Percentiles rank a stretch among this genome's conserved stretches.
Conservation (phyloP, 1,140 invertebrate genomes). For the Homalodisca vitripennis region DNA sequence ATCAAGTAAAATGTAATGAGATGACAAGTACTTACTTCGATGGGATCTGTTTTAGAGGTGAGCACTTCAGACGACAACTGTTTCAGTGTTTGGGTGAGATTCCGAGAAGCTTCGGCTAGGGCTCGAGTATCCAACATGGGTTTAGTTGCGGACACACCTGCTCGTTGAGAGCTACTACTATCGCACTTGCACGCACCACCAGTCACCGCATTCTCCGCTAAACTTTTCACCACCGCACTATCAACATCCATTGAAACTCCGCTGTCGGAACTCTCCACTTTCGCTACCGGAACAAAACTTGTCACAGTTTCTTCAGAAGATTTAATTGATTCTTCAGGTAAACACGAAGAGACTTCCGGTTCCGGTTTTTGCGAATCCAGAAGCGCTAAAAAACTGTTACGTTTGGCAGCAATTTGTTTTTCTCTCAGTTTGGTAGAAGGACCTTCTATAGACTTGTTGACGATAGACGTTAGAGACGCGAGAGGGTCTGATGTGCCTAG, state of each 20-base stretch:
- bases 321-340: neutral
- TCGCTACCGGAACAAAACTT: neutral
- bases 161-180: slow-evolving; percentile 39
- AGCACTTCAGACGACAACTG: slow-evolving; percentile 87
- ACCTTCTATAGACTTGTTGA: slow-evolving; percentile 32
- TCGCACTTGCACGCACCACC: slow-evolving; percentile 34
- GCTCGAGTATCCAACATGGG: slow-evolving; percentile 67
- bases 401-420: neutral
- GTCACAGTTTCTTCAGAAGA: neutral
- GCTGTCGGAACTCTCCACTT: neutral
- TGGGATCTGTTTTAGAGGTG: slow-evolving; percentile 56
- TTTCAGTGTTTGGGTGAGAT: slow-evolving; percentile 86
- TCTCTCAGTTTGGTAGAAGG: neutral
- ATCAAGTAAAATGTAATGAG: no score
- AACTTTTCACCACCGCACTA: slow-evolving; percentile 9
- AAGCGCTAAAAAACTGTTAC: slow-evolving; percentile 13
- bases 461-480: slow-evolving; percentile 30
- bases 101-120: slow-evolving; percentile 84
- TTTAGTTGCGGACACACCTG: slow-evolving; percentile 37
- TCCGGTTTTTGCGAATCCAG: slow-evolving; percentile 14
- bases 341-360: neutral
- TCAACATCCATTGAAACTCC: slow-evolving; percentile 17
- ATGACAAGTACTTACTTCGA: slow-evolving; percentile 42
- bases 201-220: neutral
- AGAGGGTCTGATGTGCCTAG: slow-evolving; percentile 28